phyloP scores from a whole-genome alignment of 2,797 vertebrate genomes.

The Lacerta agilis region DNA sequence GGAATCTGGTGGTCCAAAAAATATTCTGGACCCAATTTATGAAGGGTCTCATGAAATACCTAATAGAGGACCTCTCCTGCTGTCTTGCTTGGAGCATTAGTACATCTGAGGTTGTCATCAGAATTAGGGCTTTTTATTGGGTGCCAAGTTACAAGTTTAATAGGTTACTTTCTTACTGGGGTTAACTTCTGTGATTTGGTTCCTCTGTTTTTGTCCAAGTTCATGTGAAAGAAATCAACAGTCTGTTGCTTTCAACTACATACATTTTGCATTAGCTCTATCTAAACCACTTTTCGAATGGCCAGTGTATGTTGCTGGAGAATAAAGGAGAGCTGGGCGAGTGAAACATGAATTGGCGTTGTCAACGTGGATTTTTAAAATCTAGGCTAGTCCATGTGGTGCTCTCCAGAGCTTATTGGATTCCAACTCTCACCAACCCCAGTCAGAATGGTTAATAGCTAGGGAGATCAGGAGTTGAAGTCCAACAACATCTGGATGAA shows the following conservation, averaged over 20 bases:
- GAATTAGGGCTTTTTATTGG: background rate
- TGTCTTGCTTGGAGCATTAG: background rate
- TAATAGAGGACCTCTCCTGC: background rate
- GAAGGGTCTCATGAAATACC: too few relatives aligned
- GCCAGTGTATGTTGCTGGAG: background rate
- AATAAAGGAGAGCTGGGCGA: background rate
- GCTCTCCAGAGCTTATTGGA: too few relatives aligned
- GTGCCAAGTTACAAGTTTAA: background rate
- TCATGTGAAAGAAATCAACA: background rate
- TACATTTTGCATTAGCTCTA: background rate
- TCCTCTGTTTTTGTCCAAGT: background rate
- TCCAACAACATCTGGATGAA: background rate
- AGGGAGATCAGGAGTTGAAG: too few relatives aligned
- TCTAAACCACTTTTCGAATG: background rate
- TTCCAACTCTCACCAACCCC: too few relatives aligned
- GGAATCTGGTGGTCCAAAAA: too few relatives aligned
- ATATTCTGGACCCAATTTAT: too few relatives aligned
- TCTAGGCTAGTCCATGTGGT: too few relatives aligned
- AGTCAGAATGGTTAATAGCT: too few relatives aligned
- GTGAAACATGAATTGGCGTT: background rate
- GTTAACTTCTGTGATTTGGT: background rate
- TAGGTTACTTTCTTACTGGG: background rate
- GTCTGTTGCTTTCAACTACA: background rate
- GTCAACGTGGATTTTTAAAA: background rate
- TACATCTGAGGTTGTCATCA: background rate